Evolutionary conservation across 2,797 vertebrate species (phyloP).

Genomic region (Poecilia velifera): DNA sequence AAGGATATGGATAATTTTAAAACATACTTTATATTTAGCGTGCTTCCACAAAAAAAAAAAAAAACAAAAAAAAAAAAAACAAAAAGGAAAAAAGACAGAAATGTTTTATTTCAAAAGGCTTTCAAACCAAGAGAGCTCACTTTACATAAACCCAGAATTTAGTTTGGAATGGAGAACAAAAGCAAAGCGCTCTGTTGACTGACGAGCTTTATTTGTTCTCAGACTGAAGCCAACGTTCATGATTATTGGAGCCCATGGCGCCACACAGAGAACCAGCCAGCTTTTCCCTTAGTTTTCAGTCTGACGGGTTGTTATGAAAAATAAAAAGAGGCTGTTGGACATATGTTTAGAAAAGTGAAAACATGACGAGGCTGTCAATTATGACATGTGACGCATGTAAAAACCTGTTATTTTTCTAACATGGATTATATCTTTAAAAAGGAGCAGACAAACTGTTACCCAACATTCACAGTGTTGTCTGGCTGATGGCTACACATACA

Average conservation of each 20-base stretch:
- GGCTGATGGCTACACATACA: slow-evolving; percentile 5
- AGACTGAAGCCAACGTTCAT: not conserved
- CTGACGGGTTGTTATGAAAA: not conserved
- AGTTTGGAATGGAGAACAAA: slow-evolving; percentile 1
- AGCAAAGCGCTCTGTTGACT: not conserved
- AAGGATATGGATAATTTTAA: not conserved
- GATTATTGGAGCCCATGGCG: not conserved
- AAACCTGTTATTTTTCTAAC: not conserved
- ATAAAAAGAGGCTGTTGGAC: not conserved
- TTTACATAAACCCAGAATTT: not conserved
- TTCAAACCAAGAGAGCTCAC: not conserved
- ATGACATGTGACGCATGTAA: not conserved
- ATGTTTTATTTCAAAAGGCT: not conserved
- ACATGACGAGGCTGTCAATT: not conserved
- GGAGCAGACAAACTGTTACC: slow-evolving; percentile 22
- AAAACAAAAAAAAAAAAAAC: no score
- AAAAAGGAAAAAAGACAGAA: not conserved
- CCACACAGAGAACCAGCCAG: not conserved
- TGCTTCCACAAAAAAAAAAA: no score
- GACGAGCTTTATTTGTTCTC: not conserved
- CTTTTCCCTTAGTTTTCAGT: not conserved
- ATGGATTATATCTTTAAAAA: not conserved
- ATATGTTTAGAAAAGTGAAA: not conserved
- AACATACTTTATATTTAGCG: not conserved
- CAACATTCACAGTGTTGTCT: slow-evolving; percentile 27